Evolutionary conservation across 37 sponge, comb jelly and placozoan genomes (phyloP), one percentile per base, ranked within the genome.

Genomic region (Diacarnus erythraeanus): DNA sequence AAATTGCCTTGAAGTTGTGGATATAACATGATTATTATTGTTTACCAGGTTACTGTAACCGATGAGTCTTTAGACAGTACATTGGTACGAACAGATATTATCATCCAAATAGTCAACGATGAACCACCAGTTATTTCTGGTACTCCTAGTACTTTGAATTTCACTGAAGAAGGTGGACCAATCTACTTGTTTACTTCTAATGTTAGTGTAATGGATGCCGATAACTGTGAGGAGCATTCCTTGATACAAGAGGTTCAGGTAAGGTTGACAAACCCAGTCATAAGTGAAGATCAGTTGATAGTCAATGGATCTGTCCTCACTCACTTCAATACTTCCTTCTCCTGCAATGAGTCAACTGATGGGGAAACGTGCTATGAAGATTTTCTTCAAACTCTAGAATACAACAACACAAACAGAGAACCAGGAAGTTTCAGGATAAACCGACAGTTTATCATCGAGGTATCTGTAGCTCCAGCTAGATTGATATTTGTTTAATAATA

Each of bases 91-190:
- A 18, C 63, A 6, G 6, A 8, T 30, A 2, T 88, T 4, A 77
- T 31, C 54, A 56, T 89, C 0, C 3, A 23, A 3, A 57, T 80
- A n/a, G 70, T 75, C 23, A 75, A 83, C 56, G 76, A 89, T 58
- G 56, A 89, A 17, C 71, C 80, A 8, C 89, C 89, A 23, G 57
- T 41, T 1, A 30, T 87, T 10, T 56, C 58, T 1, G 29, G 38
- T 38, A 79, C 75, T 33, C 43, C 35, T 12, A 2, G 58, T 10
- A 6, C 2, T 2, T 35, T 38, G 2, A 0, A 0, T 9, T 89
- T 68, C 84, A 83, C 57, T 59, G 89, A 89, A 72, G 75, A 58
- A 25, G 80, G 44, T 3, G 57, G 43, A 20, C 60, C 89, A 4
- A 69, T 83, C 17, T 6, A 6, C 33, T 42, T 89, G 3, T 72